Percentiles rank a stretch among this genome's conserved stretches.
phyloP scores from a whole-genome alignment of 2,797 vertebrate species.

The Apodemus agrarius region DNA sequence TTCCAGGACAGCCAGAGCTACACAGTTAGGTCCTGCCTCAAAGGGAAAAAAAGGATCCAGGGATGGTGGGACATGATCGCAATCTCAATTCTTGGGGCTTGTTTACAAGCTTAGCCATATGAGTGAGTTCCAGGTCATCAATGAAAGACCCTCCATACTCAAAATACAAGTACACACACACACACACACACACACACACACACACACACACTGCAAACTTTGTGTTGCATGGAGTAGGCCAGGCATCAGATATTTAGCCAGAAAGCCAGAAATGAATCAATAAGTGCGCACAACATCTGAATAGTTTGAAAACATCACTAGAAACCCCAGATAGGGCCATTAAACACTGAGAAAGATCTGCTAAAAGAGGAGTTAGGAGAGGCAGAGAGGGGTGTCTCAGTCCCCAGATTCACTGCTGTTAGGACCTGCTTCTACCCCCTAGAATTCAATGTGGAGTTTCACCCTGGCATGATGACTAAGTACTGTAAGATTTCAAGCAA shows the following conservation, averaged over 20 bases:
- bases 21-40: not conserved
- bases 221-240: not conserved
- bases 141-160: not conserved
- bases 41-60: not conserved
- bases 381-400: not conserved
- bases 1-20: not conserved
- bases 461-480: not conserved
- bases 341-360: not conserved
- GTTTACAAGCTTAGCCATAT: no score
- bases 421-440: not conserved
- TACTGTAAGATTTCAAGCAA: not conserved
- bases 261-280: not conserved
- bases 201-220: not conserved
- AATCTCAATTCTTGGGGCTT: not conserved
- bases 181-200: not conserved
- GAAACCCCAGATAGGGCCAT: not conserved
- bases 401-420: not conserved
- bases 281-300: not conserved
- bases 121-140: not conserved
- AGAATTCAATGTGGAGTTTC: not conserved
- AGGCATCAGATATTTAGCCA: not conserved
- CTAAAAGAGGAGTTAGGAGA: not conserved
- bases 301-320: not conserved
- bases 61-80: not conserved
- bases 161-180: not conserved